These are phyloP conservation scores for Galeopterus variegatus DNA, from an alignment of 2,113 vertebrate genomes.

Conservation along the genomic window DNA sequence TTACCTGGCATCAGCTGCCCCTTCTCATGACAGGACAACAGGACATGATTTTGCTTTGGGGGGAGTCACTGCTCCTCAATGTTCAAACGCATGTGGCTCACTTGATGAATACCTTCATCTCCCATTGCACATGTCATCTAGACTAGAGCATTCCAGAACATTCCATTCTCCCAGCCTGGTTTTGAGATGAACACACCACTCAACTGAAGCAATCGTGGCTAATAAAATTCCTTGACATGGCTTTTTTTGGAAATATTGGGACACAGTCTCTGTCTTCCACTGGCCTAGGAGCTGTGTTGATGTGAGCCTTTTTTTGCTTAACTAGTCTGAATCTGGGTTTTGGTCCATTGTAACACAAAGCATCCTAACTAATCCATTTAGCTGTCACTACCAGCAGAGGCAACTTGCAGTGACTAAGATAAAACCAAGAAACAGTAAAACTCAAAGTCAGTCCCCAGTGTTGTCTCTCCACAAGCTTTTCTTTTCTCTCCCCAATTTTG, in stretches of 20 bases:
- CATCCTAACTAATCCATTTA: not conserved
- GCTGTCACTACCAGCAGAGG: no score
- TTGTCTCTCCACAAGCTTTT: not conserved
- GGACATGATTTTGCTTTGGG: not conserved
- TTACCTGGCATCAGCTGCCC: not conserved
- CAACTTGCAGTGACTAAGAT: fast-evolving
- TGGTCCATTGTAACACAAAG: not conserved
- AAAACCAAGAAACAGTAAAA: not conserved
- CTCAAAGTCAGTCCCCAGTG: not conserved
- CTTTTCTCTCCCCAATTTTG: not conserved
- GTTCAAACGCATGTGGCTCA: not conserved
- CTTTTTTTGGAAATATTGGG: not conserved
- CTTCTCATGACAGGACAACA: not conserved
- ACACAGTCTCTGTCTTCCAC: not conserved
- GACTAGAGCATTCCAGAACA: conserved; percentile 20
- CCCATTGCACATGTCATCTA: not conserved
- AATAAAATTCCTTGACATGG: not conserved
- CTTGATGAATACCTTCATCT: not conserved
- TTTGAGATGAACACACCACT: not conserved
- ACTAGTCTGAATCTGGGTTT: not conserved
- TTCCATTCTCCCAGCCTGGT: not conserved
- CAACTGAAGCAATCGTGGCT: not conserved
- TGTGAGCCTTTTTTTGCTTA: not conserved
- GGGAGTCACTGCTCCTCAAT: not conserved
- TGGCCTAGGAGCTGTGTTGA: not conserved